A percentile compares a stretch with the other conserved stretches of the same genome.
Evolutionary conservation across 2,888 invertebrate genomes (phyloP).

Genomic region (Leucozona laternaria): DNA sequence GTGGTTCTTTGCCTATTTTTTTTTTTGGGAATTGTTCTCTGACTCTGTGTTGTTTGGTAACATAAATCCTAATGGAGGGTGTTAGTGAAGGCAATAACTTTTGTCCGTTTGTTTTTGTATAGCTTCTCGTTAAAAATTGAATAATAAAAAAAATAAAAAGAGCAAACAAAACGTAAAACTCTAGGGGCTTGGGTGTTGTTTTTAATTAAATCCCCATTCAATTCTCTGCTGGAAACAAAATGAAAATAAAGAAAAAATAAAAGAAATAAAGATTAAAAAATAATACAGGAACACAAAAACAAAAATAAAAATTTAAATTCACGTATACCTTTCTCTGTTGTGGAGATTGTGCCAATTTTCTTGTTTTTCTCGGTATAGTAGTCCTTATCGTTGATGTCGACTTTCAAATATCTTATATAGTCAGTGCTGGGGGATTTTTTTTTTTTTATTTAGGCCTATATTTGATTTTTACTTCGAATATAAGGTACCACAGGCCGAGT

Average conservation of each 20-base stretch:
- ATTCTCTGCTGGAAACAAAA: constrained; percentile 9
- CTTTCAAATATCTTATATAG: background rate
- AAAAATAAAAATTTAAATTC: background rate
- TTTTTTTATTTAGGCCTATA: background rate
- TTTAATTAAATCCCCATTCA: constrained; percentile 67
- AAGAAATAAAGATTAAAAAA: constrained; percentile 43
- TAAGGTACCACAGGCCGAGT: background rate
- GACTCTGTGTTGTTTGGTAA: constrained; percentile 5
- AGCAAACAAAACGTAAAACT: constrained; percentile 12
- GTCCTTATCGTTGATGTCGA: background rate
- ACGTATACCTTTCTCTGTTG: constrained; percentile 33
- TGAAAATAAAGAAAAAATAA: background rate
- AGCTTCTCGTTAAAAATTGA: constrained; percentile 11
- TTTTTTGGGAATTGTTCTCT: background rate
- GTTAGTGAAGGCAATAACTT: constrained; percentile 9
- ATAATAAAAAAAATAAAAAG: constrained; percentile 7
- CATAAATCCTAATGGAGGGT: constrained; percentile 19
- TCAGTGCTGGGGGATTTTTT: background rate
- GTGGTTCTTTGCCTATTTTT: background rate
- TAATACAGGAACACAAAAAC: constrained; percentile 44
- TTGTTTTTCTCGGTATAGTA: background rate
- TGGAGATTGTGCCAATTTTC: constrained; percentile 34
- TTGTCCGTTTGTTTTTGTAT: constrained; percentile 13
- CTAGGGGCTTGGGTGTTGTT: constrained; percentile 30
- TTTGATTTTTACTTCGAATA: background rate